Evolutionary conservation across 2,113 vertebrate genomes (phyloP), one percentile per base, ranked within the genome.

Genomic region (Manacus vitellinus): DNA sequence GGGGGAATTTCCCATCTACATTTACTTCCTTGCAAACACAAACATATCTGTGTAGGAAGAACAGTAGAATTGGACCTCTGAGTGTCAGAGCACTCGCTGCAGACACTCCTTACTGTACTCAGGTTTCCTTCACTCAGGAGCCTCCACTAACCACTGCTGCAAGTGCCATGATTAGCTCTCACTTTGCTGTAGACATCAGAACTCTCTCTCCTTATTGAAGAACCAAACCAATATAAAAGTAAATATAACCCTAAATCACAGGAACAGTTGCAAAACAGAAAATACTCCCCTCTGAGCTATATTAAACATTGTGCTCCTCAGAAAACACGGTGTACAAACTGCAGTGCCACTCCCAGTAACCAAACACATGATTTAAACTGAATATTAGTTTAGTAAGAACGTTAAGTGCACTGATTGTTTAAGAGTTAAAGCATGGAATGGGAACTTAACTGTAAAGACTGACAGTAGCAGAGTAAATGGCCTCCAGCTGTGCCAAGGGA

Each of bases 31-130:
- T 28, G 39, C n/a, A 68, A 47, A 65, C 31, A 33, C 63, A 68
- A 52, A 46, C 13, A 4, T 4, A 6, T 15, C 20, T 2, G 0
- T 4, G 12, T 12, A 77, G 67, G 28, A 54, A 13, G 33, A 51
- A 3, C 20, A 59, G 58, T 1, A 17, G 27, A n/a, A 14, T 23
- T 39, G 65, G 8, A 10, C 3, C 56, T 10, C 2, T 2, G 25
- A 0, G 9, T 30, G 58, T 15, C 70, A 51, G 54, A 67, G 73
- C 37, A 1, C 30, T 61, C 23, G 4, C 23, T 30, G 25, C 9
- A 68, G 22, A 51, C 5, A 0, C 12, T 43, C 23, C 35, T 18
- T 3, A 21, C 10, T 8, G 1, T 2, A 5, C 46, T 9, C 4
- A 1, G 4, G 11, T 35, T 31, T 46, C 51, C 63, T 20, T 9